phyloP scores from a whole-genome alignment of 2,113 vertebrate species.

The Scolopax mira region DNA sequence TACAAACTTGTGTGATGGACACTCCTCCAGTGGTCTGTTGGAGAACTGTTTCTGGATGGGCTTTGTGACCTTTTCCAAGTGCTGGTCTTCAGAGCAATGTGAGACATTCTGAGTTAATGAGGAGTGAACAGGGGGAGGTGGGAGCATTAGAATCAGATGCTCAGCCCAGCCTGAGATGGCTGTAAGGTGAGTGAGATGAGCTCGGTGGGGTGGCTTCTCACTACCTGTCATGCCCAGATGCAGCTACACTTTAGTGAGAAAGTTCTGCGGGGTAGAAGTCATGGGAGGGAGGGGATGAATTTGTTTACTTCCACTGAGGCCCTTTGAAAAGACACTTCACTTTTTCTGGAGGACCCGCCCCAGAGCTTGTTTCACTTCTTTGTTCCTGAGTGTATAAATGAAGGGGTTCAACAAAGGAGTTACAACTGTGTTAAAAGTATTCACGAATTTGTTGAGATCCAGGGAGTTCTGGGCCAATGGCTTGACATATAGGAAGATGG shows the following conservation, averaged over 20 bases:
- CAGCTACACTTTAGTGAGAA: background rate
- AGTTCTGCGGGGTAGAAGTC: background rate
- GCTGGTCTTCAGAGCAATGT: background rate
- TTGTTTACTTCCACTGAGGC: background rate
- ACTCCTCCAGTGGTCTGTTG: background rate
- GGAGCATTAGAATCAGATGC: background rate
- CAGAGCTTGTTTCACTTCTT: conserved; percentile 60
- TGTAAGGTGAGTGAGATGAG: background rate
- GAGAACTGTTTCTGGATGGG: background rate
- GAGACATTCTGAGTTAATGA: background rate
- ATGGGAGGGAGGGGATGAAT: background rate
- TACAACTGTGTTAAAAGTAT: conserved; percentile 55
- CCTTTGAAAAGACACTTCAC: background rate
- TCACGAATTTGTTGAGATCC: conserved; percentile 43
- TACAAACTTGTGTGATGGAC: background rate
- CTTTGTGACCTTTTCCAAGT: background rate
- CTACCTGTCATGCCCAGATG: background rate
- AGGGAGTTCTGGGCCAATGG: background rate
- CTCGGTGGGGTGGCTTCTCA: background rate
- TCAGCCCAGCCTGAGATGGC: background rate
- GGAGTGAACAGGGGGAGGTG: background rate
- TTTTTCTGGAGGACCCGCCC: background rate
- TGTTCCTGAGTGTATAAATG: conserved; percentile 71
- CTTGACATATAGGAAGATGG: conserved; percentile 61
- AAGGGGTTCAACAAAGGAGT: conserved; percentile 68